Percentiles rank a stretch among this genome's conserved stretches.
phyloP scores from a whole-genome alignment of 2,113 vertebrate genomes.

The Megaceryle maxima region DNA sequence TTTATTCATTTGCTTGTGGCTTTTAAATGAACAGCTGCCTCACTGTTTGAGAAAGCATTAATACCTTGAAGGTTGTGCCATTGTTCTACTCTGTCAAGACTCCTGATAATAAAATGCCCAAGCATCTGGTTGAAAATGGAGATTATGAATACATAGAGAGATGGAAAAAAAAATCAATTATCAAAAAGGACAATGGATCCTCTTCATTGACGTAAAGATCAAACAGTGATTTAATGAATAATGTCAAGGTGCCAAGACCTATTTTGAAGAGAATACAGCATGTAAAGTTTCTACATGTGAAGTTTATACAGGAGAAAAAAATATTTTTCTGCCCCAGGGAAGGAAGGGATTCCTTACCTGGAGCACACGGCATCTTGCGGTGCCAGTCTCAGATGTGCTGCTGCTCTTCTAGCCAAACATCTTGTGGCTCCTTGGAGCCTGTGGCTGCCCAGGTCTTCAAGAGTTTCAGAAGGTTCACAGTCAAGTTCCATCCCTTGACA shows the following conservation, averaged over 20 bases:
- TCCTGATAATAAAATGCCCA: neutral
- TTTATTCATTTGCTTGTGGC: neutral
- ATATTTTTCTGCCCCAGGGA: neutral
- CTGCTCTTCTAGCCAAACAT: neutral
- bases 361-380: neutral
- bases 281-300: neutral
- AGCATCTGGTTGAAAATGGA: neutral
- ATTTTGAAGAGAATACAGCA: neutral
- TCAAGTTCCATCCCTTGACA: neutral
- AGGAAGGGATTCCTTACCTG: neutral
- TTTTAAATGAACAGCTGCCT: neutral
- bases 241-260: fast-evolving
- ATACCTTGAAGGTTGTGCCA: neutral
- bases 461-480: neutral
- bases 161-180: no score
- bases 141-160: neutral
- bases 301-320: neutral
- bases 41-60: neutral
- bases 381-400: neutral
- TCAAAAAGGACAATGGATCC: neutral
- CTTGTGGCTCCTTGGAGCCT: neutral
- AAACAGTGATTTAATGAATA: neutral
- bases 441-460: neutral
- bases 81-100: neutral
- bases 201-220: neutral